phyloP scores from a whole-genome alignment of 2,888 invertebrate species.

The Zelleria hepariella region DNA sequence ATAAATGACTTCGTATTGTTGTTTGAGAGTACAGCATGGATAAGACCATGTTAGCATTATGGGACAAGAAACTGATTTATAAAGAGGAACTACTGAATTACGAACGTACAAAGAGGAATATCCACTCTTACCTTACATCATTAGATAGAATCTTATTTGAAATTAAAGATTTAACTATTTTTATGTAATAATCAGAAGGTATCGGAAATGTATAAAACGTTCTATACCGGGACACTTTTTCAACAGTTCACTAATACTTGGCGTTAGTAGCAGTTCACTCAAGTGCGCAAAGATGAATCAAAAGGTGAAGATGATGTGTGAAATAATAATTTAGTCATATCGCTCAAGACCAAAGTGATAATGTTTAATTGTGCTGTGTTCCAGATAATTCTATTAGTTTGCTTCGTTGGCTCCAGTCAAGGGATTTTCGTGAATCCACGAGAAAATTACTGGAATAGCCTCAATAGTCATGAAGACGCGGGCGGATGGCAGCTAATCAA shows the following conservation, averaged over 20 bases:
- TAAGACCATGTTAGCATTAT: conserved; percentile 9
- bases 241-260: conserved; percentile 57
- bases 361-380: conserved; percentile 16
- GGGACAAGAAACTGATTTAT: no score
- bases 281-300: conserved; percentile 39
- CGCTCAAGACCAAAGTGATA: neutral
- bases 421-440: conserved; percentile 41
- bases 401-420: conserved; percentile 31
- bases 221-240: conserved; percentile 35
- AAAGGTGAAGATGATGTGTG: conserved; percentile 30
- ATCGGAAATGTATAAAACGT: conserved; percentile 45
- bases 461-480: neutral
- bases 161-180: conserved; percentile 40
- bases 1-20: conserved; percentile 27
- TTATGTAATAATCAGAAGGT: conserved; percentile 45
- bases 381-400: conserved; percentile 41
- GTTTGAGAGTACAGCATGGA: conserved; percentile 26
- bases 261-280: conserved; percentile 49
- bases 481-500: conserved; percentile 45
- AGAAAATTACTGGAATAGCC: conserved; percentile 13
- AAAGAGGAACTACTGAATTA: neutral
- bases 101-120: conserved; percentile 2
- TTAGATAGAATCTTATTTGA: conserved; percentile 21
- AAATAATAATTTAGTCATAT: neutral
- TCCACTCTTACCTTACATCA: conserved; percentile 34